Evolutionary conservation across 2,888 invertebrate species (phyloP), one percentile per base, ranked within the genome.

Genomic region (Acronicta alni): DNA sequence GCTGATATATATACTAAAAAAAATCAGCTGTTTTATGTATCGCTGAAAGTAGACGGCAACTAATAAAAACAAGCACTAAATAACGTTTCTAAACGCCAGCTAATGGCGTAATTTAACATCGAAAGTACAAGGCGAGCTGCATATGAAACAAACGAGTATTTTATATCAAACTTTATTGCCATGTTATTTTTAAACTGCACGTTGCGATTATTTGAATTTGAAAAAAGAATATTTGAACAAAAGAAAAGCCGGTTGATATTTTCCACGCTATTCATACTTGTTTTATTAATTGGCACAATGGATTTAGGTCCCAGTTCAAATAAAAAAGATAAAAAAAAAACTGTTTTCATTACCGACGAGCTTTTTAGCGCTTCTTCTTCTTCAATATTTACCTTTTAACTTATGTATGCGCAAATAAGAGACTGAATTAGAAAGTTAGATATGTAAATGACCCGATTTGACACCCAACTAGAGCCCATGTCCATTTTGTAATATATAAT

Each of bases 371-470:
- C 77, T 80, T 82, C 61, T 76, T 65, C 56, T 64, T 57, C 74
- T 75, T 78, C 57, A 75, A 75, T 66, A 85, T 79, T 80, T 72
- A 83, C 72, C 77, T 80, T 84, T 87, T 82, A 60, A 87, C 86
- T 90, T 90, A 84, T 84, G 87, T 92, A 91, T 86, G 91, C 90
- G 90, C 88, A 91, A 92, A 85, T 87, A 91, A 89, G 92, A 93
- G 93, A 93, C 93, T 93, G 93, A 93, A 88, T 88, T 92, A 92
- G 89, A 74, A 83, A 79, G 74, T 82, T 91, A 91, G 89, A 84
- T 73, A 80, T 85, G 82, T 70, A 74, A 74, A 74, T 49, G 57
- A 83, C 80, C 85, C 81, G 56, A 73, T 63, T 72, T 77, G 67
- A 81, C 74, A 80, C 73, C 82, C 80, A 79, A 69, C 73, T 56